A percentile compares a stretch with the other conserved stretches of the same genome.
Evolutionary conservation across 1,140 invertebrate genomes (phyloP).

Genomic region (Bombus soroeensis): DNA sequence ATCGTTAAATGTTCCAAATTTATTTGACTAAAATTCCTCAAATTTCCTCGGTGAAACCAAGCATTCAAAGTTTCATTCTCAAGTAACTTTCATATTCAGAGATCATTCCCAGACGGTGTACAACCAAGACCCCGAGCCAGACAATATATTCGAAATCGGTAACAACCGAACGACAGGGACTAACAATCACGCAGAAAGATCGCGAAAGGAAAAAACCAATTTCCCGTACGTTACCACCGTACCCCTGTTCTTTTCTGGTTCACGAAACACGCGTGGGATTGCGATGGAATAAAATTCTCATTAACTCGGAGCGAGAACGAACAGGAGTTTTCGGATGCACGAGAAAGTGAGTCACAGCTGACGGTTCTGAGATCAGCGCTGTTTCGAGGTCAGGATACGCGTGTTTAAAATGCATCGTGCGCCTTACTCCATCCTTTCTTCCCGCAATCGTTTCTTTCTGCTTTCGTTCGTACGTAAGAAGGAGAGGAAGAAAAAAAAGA

Average conservation of each 20-base stretch:
- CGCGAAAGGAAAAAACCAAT: not conserved
- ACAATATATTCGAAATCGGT: not conserved
- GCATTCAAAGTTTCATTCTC: not conserved
- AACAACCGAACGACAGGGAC: not conserved
- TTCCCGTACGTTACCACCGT: not conserved
- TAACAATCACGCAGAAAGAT: not conserved
- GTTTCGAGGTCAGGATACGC: constrained; percentile 39
- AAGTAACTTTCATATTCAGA: not conserved
- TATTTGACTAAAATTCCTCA: not conserved
- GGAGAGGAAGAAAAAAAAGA: not conserved
- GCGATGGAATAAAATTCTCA: constrained; percentile 24
- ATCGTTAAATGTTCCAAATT: not conserved
- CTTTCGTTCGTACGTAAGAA: not conserved
- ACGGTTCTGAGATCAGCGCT: constrained; percentile 39
- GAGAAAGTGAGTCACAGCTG: constrained; percentile 58
- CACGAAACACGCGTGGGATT: constrained; percentile 5
- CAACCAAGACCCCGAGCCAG: not conserved
- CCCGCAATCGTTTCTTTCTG: not conserved
- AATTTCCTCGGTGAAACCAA: not conserved
- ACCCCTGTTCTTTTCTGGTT: not conserved
- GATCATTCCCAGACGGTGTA: not conserved
- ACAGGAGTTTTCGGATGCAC: constrained; percentile 17
- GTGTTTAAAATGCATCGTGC: constrained; percentile 18
- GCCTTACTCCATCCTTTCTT: not conserved
- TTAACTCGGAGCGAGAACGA: constrained; percentile 9